A percentile compares a stretch with the other conserved stretches of the same genome.
Evolutionary conservation across 2,888 invertebrate genomes (phyloP).

Genomic region (Anticlea derivata): DNA sequence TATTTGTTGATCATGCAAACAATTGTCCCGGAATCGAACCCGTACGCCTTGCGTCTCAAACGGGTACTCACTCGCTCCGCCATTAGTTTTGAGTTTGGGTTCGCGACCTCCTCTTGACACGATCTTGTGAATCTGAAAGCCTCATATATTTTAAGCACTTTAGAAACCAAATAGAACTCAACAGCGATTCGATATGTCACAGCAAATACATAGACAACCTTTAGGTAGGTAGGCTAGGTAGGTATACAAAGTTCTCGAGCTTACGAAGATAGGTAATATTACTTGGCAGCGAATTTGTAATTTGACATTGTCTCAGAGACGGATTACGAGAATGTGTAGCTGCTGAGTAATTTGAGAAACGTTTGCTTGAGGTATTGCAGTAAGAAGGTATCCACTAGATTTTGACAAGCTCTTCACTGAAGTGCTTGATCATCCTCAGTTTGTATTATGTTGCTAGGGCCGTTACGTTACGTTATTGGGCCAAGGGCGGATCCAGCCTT

Average conservation of each 20-base stretch:
- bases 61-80: too few relatives aligned
- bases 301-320: constrained; percentile 14
- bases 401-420: too few relatives aligned
- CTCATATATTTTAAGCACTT: constrained; percentile 39
- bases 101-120: too few relatives aligned
- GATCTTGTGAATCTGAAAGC: too few relatives aligned
- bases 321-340: constrained; percentile 9
- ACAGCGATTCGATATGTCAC: constrained; percentile 40
- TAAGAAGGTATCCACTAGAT: background rate
- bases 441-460: too few relatives aligned
- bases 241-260: constrained; percentile 20
- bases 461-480: background rate
- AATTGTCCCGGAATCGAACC: too few relatives aligned
- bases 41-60: too few relatives aligned
- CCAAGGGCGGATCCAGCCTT: background rate
- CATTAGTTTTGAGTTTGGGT: too few relatives aligned
- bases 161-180: constrained; percentile 46
- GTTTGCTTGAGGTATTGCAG: background rate
- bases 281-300: constrained; percentile 19
- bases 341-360: constrained; percentile 11
- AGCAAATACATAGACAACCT: constrained; percentile 34
- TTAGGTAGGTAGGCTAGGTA: constrained; percentile 29
- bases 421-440: too few relatives aligned
- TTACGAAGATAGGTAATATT: constrained; percentile 12
- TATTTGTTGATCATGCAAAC: too few relatives aligned